Conservation (phyloP, 2,888 invertebrate genomes). For the Emmelina monodactyla region DNA sequence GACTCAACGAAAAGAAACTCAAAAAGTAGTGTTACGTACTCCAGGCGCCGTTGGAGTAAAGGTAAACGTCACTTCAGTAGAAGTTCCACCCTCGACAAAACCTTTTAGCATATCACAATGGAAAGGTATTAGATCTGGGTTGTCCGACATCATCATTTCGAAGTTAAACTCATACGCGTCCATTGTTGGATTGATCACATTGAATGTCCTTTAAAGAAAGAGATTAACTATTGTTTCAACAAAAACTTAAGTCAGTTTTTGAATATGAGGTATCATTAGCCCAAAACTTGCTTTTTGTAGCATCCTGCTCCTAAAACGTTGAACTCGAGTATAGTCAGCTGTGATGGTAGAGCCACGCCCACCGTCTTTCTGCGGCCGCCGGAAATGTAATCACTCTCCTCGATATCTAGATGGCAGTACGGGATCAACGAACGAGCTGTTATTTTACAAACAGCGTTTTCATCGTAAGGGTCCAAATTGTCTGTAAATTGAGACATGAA, state of each 20-base stretch:
- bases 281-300: slow-evolving; percentile 47
- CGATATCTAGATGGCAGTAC: slow-evolving; percentile 74
- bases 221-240: neutral
- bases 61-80: slow-evolving; percentile 67
- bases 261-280: neutral
- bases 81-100: slow-evolving; percentile 66
- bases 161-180: slow-evolving; percentile 68
- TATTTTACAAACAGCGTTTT: slow-evolving; percentile 59
- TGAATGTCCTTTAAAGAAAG: slow-evolving; percentile 54
- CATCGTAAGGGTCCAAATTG: slow-evolving; percentile 60
- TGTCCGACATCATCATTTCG: slow-evolving; percentile 52
- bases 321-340: slow-evolving; percentile 70
- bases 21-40: no score
- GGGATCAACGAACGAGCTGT: slow-evolving; percentile 70
- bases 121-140: slow-evolving; percentile 56
- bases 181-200: slow-evolving; percentile 72
- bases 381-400: slow-evolving; percentile 69
- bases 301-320: slow-evolving; percentile 70
- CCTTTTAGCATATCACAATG: slow-evolving; percentile 68
- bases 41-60: slow-evolving; percentile 71
- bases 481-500: no score
- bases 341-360: slow-evolving; percentile 42
- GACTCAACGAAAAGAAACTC: no score
- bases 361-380: slow-evolving; percentile 45
- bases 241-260: neutral